Base-by-base conservation (phyloP, 2,797 vertebrate genomes). In the Helarctos malayanus region DNA sequence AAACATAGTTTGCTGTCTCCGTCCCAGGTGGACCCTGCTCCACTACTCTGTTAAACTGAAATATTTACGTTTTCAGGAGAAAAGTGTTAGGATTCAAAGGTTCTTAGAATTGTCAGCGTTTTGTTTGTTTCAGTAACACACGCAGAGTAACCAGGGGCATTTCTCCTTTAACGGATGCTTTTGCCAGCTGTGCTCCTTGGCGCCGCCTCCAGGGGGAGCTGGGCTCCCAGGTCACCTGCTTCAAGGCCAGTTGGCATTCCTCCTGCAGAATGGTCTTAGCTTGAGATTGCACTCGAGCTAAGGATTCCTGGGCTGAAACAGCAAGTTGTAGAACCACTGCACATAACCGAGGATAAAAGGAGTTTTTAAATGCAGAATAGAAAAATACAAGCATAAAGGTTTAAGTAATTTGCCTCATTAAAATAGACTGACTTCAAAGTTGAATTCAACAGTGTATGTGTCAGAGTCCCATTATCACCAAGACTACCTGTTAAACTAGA, bases 181-280 rank as follows among this genome's bases (percentile, higher is more conserved):
- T 73, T 35, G 63, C n/a, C n/a, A 38, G 54, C 69, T 71, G 49
- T 78, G 47, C 63, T 76, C 35, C 19, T 3, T 3, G 18, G 27
- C 65, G 13, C 45, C 29, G 80, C 90, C 90, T 80, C 89, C 79
- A 92, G 95, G 87, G 59, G 91, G 92, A 32, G 35, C 97, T 63
- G n/a, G 0, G 25, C 41, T 32, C 45, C 84, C 84, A 59, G 12
- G 18, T 69, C 23, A 32, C 16, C 38, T 21, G 54, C 16, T 27
- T 69, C 57, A 27, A 35, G 69, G 41, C 18, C 15, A 3, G 49
- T 41, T 23, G 21, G 38, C 7, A 63, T 35, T 68, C 57, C 7
- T 21, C 29, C 27, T 5, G 21, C 35, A 9, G 1, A 29, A 45
- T n/a, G 27, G 12, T 29, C 54, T 82, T 61, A n/a, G 61, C 56